A percentile compares a stretch with the other conserved stretches of the same genome.
Evolutionary conservation across 2,113 vertebrate genomes (phyloP).

Genomic region (Phalacrocorax brasilianus): DNA sequence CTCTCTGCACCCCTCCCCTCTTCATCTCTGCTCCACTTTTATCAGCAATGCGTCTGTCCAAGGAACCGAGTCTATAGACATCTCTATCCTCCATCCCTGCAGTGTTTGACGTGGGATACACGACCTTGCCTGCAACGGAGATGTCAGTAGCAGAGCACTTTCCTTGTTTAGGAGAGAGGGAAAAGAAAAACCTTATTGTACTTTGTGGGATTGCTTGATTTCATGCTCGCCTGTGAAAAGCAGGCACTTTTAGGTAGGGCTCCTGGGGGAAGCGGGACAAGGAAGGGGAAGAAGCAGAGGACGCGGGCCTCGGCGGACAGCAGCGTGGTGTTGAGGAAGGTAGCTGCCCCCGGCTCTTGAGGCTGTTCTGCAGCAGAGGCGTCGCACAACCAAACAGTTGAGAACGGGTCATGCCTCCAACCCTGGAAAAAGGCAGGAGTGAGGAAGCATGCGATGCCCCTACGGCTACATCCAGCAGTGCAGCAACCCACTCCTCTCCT

Average conservation of each 20-base stretch:
- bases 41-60: slow-evolving; percentile 27
- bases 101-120: neutral
- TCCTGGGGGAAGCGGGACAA: neutral
- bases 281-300: neutral
- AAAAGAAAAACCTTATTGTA: neutral
- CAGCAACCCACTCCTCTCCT: neutral
- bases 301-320: neutral
- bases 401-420: neutral
- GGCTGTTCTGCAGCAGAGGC: neutral
- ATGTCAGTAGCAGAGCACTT: neutral
- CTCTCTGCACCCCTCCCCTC: neutral
- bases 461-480: neutral
- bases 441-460: neutral
- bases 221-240: neutral
- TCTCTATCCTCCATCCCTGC: neutral
- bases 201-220: neutral
- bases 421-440: neutral
- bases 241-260: neutral
- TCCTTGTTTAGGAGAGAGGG: neutral
- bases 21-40: slow-evolving; percentile 22
- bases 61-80: neutral
- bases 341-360: neutral
- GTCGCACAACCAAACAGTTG: neutral
- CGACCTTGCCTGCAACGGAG: slow-evolving; percentile 11
- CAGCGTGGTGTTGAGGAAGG: neutral